phyloP scores from a whole-genome alignment of 1,140 invertebrate species.

The Monochamus saltuarius region DNA sequence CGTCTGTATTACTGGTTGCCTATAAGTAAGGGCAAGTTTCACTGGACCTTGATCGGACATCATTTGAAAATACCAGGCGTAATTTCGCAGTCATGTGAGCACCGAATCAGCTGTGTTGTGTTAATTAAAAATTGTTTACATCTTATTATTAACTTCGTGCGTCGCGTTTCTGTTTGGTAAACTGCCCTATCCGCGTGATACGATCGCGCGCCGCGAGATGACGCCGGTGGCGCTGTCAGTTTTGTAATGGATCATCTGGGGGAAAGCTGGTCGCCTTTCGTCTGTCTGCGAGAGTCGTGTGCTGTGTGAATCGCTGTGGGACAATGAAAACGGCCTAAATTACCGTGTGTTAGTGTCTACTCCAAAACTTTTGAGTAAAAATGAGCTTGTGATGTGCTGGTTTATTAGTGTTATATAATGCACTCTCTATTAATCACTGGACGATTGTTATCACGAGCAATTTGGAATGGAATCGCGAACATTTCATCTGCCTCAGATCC shows the following conservation, averaged over 20 bases:
- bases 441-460: constrained; percentile 72
- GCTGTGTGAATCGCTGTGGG: constrained; percentile 10
- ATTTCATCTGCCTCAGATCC: constrained; percentile 66
- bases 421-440: constrained; percentile 78
- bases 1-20: too few relatives aligned
- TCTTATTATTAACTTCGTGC: too few relatives aligned
- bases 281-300: constrained; percentile 2
- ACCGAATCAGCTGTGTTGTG: too few relatives aligned
- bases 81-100: too few relatives aligned
- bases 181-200: neutral
- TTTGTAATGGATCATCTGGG: too few relatives aligned
- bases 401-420: constrained; percentile 57
- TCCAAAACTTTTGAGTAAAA: constrained; percentile 11
- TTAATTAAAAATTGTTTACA: too few relatives aligned
- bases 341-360: neutral
- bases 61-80: too few relatives aligned
- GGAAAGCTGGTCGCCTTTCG: too few relatives aligned
- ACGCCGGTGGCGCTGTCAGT: neutral
- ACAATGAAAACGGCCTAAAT: constrained; percentile 14
- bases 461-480: constrained; percentile 74
- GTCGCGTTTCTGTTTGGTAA: too few relatives aligned
- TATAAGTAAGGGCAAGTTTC: too few relatives aligned
- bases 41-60: too few relatives aligned
- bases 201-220: neutral
- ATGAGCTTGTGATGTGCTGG: constrained; percentile 13